Base-by-base conservation (phyloP, 2,113 vertebrate species). In the Centropus bengalensis region DNA sequence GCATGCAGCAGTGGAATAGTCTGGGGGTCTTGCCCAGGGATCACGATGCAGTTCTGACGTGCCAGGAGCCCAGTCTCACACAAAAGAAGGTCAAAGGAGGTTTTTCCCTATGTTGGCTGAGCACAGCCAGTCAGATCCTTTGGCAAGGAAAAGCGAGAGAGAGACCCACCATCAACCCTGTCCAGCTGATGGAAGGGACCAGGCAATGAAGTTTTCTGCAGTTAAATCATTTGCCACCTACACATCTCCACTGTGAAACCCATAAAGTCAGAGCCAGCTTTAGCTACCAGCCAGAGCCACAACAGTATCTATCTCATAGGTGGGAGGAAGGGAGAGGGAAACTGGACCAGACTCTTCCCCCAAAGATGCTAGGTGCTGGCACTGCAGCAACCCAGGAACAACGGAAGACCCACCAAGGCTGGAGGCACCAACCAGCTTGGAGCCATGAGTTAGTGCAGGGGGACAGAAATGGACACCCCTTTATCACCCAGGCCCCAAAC, bases 221-320 rank as follows among this genome's bases (percentile, higher is more conserved):
- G 51, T 33, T 63, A 79, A 91, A 54, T 44, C 5, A 32, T 49
- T 87, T 66, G 20, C 10, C 17, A 76, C 17, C 44, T 30, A 26
- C 0, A 0, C 11, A 18, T 21, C 8, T 54, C n/a, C 44, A 49
- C 8, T 76, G 54, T 22, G 68, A 81, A 81, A 71, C 12, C 30
- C 38, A 13, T 54, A 11, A 1, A 79, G 40, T 40, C 44, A 82
- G 30, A 85, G 55, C 22, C 45, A 71, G n/a, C 64, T 69, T 73
- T 47, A 91, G 67, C 40, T 74, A 75, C 27, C 45, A 82, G 33
- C 16, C 33, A 89, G 81, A 80, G 70, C 21, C 52, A 55, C 62
- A 54, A 23, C 75, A 92, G 66, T 52, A 68, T 68, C 47, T 19
- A 13, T 14, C 23, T 76, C 74, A 36, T 1, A 52, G 7, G 32